Conservation (phyloP, 2,797 vertebrate genomes). For the Bradypodion pumilum region DNA sequence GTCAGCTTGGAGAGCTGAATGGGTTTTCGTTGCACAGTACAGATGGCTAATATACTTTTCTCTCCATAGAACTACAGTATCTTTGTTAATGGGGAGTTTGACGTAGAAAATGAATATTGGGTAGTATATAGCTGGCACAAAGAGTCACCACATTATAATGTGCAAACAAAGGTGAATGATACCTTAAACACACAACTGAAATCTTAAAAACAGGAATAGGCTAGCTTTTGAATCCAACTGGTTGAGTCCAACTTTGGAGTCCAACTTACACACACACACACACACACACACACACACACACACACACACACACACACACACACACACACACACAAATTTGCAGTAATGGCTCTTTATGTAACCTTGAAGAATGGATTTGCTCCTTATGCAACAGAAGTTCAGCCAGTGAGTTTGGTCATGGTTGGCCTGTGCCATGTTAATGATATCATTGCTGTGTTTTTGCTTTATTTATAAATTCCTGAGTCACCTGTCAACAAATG, state of each 20-base stretch:
- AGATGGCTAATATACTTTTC: not conserved
- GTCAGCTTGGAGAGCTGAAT: not conserved
- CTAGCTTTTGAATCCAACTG: too few relatives aligned
- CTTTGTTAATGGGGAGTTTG: not conserved
- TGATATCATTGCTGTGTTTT: not conserved
- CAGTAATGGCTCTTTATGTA: not conserved
- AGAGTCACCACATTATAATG: not conserved
- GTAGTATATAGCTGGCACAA: not conserved
- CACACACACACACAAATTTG: too few relatives aligned
- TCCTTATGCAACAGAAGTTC: too few relatives aligned
- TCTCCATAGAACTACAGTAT: not conserved
- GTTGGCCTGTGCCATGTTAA: not conserved
- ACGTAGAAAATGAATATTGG: not conserved
- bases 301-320: too few relatives aligned
- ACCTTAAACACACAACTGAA: too few relatives aligned
- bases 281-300: too few relatives aligned
- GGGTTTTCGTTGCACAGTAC: not conserved
- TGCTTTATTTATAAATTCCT: too few relatives aligned
- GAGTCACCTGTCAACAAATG: not conserved
- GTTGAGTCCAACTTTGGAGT: too few relatives aligned
- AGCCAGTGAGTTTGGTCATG: not conserved
- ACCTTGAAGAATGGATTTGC: not conserved
- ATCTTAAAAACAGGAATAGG: too few relatives aligned
- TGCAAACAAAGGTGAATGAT: too few relatives aligned
- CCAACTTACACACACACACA: too few relatives aligned